Percentiles rank a stretch among this genome's conserved stretches.
phyloP scores from a whole-genome alignment of 2,797 vertebrate genomes.

The Danio albolineatus region DNA sequence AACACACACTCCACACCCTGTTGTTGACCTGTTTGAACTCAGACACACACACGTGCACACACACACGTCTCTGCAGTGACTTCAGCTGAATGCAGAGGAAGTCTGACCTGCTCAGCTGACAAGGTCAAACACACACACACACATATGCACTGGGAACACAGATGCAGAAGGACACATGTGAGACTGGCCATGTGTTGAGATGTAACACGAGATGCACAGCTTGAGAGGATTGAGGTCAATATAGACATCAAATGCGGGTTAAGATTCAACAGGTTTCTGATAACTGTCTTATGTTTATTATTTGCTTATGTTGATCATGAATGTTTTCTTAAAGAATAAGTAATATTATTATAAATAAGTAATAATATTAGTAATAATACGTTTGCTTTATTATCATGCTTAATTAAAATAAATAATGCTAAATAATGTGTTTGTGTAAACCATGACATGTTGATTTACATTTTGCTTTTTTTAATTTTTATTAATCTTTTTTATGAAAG shows the following conservation, averaged over 20 bases:
- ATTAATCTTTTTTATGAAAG: too few relatives aligned
- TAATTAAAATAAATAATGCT: too few relatives aligned
- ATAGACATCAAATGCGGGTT: slow-evolving; percentile 34
- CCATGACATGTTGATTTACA: too few relatives aligned
- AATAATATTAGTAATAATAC: too few relatives aligned
- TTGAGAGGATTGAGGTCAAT: slow-evolving; percentile 8
- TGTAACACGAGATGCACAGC: slow-evolving; percentile 48
- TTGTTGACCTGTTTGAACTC: slow-evolving; percentile 73
- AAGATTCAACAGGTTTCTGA: slow-evolving; percentile 37
- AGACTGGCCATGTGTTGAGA: slow-evolving; percentile 52
- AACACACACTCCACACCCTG: slow-evolving; percentile 74
- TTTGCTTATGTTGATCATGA: background rate
- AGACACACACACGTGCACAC: background rate
- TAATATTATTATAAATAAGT: too few relatives aligned
- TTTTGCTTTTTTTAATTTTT: too few relatives aligned
- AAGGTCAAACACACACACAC: slow-evolving; percentile 51
- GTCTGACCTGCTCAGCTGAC: slow-evolving; percentile 60
- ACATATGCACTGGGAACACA: slow-evolving; percentile 62
- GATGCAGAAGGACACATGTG: slow-evolving; percentile 37
- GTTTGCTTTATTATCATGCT: too few relatives aligned
- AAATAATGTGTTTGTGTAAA: too few relatives aligned
- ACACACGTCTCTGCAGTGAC: slow-evolving; percentile 58
- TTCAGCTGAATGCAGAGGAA: slow-evolving; percentile 66
- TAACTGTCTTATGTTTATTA: slow-evolving; percentile 29
- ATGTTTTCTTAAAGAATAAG: too few relatives aligned